Base-by-base conservation (phyloP, 2,113 vertebrate species). In the Notiomystis cincta region DNA sequence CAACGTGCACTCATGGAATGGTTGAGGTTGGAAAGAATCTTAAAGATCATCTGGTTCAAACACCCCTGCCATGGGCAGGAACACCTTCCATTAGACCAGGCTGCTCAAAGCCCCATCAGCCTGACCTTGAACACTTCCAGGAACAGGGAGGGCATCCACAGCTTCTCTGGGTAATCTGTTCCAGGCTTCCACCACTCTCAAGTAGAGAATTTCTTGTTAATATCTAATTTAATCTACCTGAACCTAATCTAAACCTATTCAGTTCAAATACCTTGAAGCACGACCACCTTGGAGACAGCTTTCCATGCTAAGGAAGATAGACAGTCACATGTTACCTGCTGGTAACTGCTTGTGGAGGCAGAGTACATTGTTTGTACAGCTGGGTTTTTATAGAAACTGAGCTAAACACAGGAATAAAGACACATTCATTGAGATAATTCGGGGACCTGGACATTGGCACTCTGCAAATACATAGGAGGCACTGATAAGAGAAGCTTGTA, bases 281-380 rank as follows among this genome's bases (percentile, higher is more conserved):
- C 20, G 9, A 16, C 37, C 40, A 4, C 51, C 47, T 53, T 35
- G 45, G 53, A 48, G 45, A 54, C 16, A 57, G 15, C 13, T 89
- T 79, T 64, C 23, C 21, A 0, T 18, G 11, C 4, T 33, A 24
- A 66, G 25, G 50, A 73, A 42, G 17, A 35, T 3, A 27, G 23
- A 19, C 3, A 65, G 62, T 28, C 56, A 25, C 4, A 1, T 3
- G 37, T 25, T 20, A 38, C 40, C 8, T 58, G 30, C 35, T 72
- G 30, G 10, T 45, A 60, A 30, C 40, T 71, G 20, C 64, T 44
- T 37, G 10, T 56, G 53, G 44, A 79, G 73, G 10, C 25, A 31
- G 17, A 10, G 28, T 7, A 2, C 1, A 0, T 56, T 19, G 31
- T 21, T 67, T 28, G 25, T 25, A 16, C 0, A 0, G 10, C 45